Base-by-base conservation (phyloP, 2,113 vertebrate genomes). In the Salminus brasiliensis region DNA sequence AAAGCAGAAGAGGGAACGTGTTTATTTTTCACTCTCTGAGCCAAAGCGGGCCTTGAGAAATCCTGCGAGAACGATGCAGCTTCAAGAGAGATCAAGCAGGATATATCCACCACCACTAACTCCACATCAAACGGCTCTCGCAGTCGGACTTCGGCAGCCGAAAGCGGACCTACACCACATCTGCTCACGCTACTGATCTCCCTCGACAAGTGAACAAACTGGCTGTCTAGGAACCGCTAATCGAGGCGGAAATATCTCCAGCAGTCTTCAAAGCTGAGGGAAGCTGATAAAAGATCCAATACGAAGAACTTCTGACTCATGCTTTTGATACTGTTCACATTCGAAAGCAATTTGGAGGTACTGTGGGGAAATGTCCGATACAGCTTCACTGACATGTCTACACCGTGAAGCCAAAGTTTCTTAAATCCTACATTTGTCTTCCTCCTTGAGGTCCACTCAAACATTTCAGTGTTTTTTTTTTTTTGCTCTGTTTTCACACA, bases 81-180 rank as follows among this genome's bases (percentile, higher is more conserved):
- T 55, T 53, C 41, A 29, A 59, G 55, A 25, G 70, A 71, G 11
- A 59, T 52, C 34, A 69, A 43, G 21, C 29, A 23, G 81, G 76
- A 59, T 55, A 25, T 71, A 75, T 63, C 47, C 47, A 68, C 49
- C 8, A 68, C 52, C 52, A 25, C 45, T 30, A 45, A 78, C 23
- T 66, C 68, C 59, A 55, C 49, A 84, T 65, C 23, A 78, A 76
- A 25, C 63, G 75, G 60, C 1, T 36, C 23, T 39, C 32, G 16
- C 47, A 67, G 74, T 62, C 8, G 16, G 74, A 66, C 23, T 74
- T 71, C 16, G 18, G 39, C 52, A 23, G 27, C 49, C 74, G 63
- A 39, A n/a, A 55, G 67, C 65, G 62, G 7, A 45, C 21, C 52
- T 55, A 55, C 8, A 25, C 52, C 52, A 55, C 52, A 55, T 23